Conservation (phyloP, 2,797 vertebrate genomes). For the Semaprochilodus insignis region DNA sequence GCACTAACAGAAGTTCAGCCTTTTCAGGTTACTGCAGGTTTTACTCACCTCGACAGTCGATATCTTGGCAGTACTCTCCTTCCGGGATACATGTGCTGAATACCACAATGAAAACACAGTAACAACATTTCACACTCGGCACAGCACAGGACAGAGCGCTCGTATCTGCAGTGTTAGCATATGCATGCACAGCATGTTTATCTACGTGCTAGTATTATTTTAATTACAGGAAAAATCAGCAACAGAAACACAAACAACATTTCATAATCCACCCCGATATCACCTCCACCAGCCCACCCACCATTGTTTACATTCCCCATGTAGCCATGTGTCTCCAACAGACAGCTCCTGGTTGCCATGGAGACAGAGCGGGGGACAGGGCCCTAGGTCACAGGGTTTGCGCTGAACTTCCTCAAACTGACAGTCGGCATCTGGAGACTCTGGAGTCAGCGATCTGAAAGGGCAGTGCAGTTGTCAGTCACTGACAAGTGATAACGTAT, state of each 20-base stretch:
- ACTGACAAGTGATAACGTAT: not conserved
- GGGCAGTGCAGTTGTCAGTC: not conserved
- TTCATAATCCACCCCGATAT: not conserved
- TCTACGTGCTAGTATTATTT: not conserved
- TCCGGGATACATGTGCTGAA: conserved; percentile 90
- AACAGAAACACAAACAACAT: not conserved
- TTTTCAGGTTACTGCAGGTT: not conserved
- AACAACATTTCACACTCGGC: not conserved
- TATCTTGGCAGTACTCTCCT: conserved; percentile 83
- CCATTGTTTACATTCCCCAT: conserved; percentile 88
- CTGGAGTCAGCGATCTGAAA: conserved; percentile 80
- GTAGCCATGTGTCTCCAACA: conserved; percentile 86
- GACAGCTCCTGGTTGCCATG: conserved; percentile 68
- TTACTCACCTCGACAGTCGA: conserved; percentile 82
- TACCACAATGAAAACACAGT: conserved; percentile 2
- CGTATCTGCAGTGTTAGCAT: not conserved
- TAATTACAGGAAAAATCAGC: not conserved
- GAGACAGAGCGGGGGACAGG: conserved; percentile 85
- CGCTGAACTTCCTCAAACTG: conserved; percentile 84
- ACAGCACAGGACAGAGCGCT: not conserved
- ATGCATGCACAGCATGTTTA: not conserved
- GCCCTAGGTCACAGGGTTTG: conserved; percentile 77
- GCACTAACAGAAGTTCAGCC: too few species aligned
- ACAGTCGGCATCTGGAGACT: conserved; percentile 74
- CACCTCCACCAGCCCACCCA: conserved; percentile 65